Evolutionary conservation across 2,888 invertebrate species (phyloP), one percentile per base, ranked within the genome.

Genomic region (Ophion ellenae): DNA sequence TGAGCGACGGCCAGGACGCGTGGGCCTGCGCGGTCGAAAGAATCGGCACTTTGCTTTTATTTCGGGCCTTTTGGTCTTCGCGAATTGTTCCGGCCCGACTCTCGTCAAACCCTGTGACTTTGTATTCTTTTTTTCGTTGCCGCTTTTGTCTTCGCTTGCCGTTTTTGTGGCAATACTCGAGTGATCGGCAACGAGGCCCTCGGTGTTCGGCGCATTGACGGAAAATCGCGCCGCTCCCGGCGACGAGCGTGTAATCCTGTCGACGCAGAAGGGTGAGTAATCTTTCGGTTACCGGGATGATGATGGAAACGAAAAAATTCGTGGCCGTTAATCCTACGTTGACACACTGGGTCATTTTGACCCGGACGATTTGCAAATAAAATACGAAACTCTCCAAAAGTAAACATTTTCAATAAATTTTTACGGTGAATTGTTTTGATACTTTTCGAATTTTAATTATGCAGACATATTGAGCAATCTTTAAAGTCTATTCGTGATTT

Each of bases 181-280:
- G 53, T 69, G 45, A 81, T 24, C 69, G 73, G 36, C 36, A 45
- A 53, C 24, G 20, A 14, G 17, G 28, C 14, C n/a, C 75, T 73
- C 59, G 67, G 61, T 77, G 17, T 3, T 53, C 53, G 53, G 53
- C 4, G 53, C 53, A 53, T 79, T 47, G 69, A 40, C 36, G 63
- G 89, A 63, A 53, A 67, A 63, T 67, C 87, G 87, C 88, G 88
- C 85, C 86, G 87, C 78, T 82, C 59, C 75, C 83, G 87, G 90
- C 91, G 89, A 90, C 85, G 87, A 85, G 81, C 84, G 86, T 83
- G 87, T 90, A 92, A 93, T 88, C 93, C 93, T 94, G 93, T 93
- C 93, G 93, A 91, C 92, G 91, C 85, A 73, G 61, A 76, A 84
- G 81, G 86, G 85, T 85, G 79, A 85, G 85, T 85, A 69, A 40